Conservation (phyloP, 2,797 vertebrate species). For the Vipera latastei region DNA sequence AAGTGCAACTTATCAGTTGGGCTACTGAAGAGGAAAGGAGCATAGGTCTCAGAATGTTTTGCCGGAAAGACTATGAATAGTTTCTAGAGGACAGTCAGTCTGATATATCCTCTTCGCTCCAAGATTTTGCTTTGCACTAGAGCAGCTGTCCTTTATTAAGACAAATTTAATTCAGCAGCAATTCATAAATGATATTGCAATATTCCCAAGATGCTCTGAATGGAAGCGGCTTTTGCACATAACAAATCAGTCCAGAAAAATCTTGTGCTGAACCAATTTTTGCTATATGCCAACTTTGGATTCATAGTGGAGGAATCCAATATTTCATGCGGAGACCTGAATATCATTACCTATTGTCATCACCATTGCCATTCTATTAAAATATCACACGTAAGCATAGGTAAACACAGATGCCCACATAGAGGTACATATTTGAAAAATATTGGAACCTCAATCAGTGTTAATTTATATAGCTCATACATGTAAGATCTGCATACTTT, state of each 20-base stretch:
- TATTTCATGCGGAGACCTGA: background rate
- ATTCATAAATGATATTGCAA: background rate
- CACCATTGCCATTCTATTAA: background rate
- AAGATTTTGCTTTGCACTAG: background rate
- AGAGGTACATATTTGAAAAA: background rate
- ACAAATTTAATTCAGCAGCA: background rate
- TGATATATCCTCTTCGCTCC: background rate
- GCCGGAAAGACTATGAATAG: too few relatives aligned
- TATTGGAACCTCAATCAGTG: background rate
- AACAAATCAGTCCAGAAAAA: background rate
- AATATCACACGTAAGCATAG: background rate
- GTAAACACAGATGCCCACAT: background rate
- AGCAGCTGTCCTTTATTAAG: background rate
- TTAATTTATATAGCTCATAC: background rate
- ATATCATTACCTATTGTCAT: background rate
- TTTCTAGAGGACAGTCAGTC: background rate
- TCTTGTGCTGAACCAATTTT: background rate
- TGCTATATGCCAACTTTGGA: background rate
- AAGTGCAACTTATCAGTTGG: background rate
- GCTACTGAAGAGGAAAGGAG: background rate
- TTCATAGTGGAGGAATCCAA: background rate
- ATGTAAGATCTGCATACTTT: conserved; percentile 73
- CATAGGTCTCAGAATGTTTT: too few relatives aligned
- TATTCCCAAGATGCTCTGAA: background rate
- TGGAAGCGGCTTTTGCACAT: background rate